Conservation (phyloP, 2,888 invertebrate species). For the Drosophila rellima region DNA sequence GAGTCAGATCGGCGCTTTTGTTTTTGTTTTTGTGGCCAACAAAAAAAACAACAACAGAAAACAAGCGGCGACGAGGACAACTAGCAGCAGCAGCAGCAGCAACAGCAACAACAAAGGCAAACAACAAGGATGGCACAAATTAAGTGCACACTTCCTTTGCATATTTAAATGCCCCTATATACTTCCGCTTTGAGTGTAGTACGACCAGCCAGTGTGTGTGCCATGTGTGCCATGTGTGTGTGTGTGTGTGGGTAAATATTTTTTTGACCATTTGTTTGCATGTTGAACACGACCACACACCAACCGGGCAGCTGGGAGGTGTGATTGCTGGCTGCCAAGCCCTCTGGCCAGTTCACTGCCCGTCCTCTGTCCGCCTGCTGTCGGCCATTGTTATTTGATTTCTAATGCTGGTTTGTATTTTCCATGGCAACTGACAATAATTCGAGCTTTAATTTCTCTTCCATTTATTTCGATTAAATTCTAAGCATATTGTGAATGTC, state of each 20-base stretch:
- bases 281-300: conserved; percentile 72
- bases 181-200: conserved; percentile 72
- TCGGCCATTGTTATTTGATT: conserved; percentile 72
- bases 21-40: conserved; percentile 57
- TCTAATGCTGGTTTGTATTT: conserved; percentile 66
- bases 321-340: conserved; percentile 20
- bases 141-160: conserved; percentile 81
- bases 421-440: conserved; percentile 51
- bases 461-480: conserved; percentile 6
- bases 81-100: conserved; percentile 27
- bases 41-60: conserved; percentile 25
- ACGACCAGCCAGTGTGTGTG: conserved; percentile 38
- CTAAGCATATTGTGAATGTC: background rate
- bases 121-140: conserved; percentile 80
- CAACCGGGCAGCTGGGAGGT: conserved; percentile 20
- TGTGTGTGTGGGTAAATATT: conserved; percentile 59
- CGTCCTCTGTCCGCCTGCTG: background rate
- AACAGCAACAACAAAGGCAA: conserved; percentile 59
- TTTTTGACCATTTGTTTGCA: conserved; percentile 77
- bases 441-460: conserved; percentile 48
- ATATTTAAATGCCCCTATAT: conserved; percentile 81
- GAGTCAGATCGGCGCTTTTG: conserved; percentile 66
- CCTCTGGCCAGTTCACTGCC: background rate
- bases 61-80: conserved; percentile 50
- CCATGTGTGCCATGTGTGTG: conserved; percentile 31